Evolutionary conservation across 1,140 invertebrate species (phyloP).

Genomic region (Lordiphosa collinella): DNA sequence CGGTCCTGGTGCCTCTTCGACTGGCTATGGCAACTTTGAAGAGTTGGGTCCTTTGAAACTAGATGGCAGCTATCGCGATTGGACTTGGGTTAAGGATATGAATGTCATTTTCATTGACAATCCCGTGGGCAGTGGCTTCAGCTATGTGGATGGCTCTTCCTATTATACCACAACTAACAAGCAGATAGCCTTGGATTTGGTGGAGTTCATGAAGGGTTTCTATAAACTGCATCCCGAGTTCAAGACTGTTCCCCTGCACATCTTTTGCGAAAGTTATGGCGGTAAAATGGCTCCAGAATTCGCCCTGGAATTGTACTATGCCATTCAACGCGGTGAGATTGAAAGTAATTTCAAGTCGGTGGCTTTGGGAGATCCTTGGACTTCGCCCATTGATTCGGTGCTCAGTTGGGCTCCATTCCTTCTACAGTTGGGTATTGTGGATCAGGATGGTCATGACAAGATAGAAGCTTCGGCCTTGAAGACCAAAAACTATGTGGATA

Average conservation of each 20-base stretch:
- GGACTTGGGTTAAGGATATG: constrained; percentile 88
- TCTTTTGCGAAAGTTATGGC: constrained; percentile 93
- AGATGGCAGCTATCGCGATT: constrained; percentile 84
- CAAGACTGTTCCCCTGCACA: constrained; percentile 87
- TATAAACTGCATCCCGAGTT: constrained; percentile 85
- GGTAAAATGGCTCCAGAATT: constrained; percentile 95
- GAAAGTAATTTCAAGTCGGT: constrained; percentile 88
- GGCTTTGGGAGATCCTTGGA: constrained; percentile 92
- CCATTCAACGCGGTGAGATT: constrained; percentile 84
- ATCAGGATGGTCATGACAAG: constrained; percentile 81
- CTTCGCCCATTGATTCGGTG: constrained; percentile 90
- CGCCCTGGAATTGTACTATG: constrained; percentile 82
- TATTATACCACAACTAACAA: constrained; percentile 84
- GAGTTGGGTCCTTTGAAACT: constrained; percentile 87
- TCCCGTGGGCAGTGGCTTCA: constrained; percentile 93
- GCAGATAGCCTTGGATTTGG: constrained; percentile 89
- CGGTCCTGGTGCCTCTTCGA: constrained; percentile 88
- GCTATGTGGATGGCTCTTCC: constrained; percentile 85
- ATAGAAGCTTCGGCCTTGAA: constrained; percentile 81
- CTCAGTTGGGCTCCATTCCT: constrained; percentile 88
- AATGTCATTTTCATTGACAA: constrained; percentile 94
- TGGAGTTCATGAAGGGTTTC: constrained; percentile 86
- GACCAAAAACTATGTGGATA: constrained; percentile 81
- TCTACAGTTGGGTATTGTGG: constrained; percentile 82
- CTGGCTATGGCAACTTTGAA: constrained; percentile 89